Percentiles rank a stretch among this genome's conserved stretches.
phyloP scores from a whole-genome alignment of 2,113 vertebrate genomes.

The Aegotheles bennettii region DNA sequence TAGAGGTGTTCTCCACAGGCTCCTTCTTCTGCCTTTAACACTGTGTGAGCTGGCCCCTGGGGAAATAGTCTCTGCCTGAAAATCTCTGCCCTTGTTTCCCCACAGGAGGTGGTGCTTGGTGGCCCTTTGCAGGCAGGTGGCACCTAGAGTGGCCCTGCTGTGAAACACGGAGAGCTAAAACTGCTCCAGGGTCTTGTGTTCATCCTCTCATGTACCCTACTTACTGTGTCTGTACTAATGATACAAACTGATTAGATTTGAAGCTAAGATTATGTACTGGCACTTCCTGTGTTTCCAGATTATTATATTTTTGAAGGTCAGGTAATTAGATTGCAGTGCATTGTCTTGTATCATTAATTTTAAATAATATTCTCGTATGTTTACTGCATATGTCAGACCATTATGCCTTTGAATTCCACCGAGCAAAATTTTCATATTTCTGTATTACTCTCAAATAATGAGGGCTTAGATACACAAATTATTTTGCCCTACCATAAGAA shows the following conservation, averaged over 20 bases:
- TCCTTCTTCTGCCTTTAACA: no score
- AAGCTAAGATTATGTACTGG: background rate
- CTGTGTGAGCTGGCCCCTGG: background rate
- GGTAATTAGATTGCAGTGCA: background rate
- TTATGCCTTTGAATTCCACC: background rate
- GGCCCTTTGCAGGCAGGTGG: accelerated
- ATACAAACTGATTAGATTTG: background rate
- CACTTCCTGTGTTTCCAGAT: background rate
- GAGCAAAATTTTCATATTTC: background rate
- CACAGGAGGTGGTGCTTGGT: accelerated
- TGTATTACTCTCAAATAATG: background rate
- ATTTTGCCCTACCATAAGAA: background rate
- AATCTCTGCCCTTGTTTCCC: accelerated
- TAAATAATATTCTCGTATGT: background rate
- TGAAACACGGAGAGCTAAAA: accelerated
- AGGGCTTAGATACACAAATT: background rate
- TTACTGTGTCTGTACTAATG: background rate
- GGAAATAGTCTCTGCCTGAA: accelerated
- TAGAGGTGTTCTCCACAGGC: no score
- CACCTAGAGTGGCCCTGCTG: accelerated
- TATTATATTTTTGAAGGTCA: background rate
- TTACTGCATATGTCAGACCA: background rate
- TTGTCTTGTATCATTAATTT: background rate
- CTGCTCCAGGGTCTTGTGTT: accelerated
- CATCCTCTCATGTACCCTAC: accelerated